phyloP scores from a whole-genome alignment of 1,140 invertebrate genomes.

The Pseudomyrmex concolor region DNA sequence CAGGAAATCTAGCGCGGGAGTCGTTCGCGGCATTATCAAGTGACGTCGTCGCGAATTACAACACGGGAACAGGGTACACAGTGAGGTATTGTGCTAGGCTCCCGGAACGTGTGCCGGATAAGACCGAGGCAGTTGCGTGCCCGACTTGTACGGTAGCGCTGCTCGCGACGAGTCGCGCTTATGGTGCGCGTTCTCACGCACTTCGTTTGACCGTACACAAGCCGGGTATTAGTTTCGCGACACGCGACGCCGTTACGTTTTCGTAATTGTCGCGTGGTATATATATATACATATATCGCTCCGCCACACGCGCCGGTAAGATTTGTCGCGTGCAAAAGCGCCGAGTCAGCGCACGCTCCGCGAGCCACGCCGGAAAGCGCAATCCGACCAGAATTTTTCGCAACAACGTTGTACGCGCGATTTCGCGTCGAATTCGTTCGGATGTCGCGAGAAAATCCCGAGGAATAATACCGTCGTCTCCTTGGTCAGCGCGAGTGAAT shows the following conservation, averaged over 20 bases:
- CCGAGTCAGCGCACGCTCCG: conserved; percentile 73
- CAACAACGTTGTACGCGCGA: neutral
- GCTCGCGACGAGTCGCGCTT: neutral
- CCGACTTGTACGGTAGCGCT: neutral
- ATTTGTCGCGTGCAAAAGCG: conserved; percentile 59
- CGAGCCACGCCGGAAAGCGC: conserved; percentile 43
- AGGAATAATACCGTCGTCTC: conserved; percentile 1
- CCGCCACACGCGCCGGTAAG: too few relatives aligned
- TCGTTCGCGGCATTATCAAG: neutral
- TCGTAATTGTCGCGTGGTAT: too few relatives aligned
- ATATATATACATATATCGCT: too few relatives aligned
- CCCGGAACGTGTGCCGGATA: neutral
- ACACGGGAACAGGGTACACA: neutral
- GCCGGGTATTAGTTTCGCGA: neutral
- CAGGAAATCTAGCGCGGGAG: neutral
- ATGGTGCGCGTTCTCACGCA: neutral
- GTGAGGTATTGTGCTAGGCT: neutral
- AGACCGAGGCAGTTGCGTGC: conserved; percentile 7
- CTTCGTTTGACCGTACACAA: neutral
- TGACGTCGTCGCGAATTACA: neutral
- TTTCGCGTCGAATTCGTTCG: neutral
- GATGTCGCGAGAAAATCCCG: neutral
- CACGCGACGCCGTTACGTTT: neutral
- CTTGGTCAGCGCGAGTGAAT: conserved; percentile 46
- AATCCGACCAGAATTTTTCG: conserved; percentile 15